Percentiles rank a stretch among this genome's conserved stretches.
Conservation (phyloP, 2,797 vertebrate genomes). For the Myotis vivesi region DNA sequence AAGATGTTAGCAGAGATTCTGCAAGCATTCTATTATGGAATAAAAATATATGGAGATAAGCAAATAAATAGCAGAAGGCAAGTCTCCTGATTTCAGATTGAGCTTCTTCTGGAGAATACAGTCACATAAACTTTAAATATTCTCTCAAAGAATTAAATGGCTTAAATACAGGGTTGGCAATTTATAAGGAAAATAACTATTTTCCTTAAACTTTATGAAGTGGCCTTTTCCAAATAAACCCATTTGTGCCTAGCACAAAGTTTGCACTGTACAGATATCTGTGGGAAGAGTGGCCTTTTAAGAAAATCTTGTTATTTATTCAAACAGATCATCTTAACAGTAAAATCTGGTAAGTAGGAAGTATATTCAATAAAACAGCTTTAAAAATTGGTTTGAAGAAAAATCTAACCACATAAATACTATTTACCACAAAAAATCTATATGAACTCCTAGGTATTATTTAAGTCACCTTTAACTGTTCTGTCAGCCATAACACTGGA, state of each 20-base stretch:
- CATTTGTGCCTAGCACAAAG: neutral
- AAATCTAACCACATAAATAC: neutral
- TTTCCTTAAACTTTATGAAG: neutral
- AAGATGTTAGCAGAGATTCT: neutral
- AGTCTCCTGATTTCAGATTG: neutral
- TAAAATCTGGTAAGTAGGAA: neutral
- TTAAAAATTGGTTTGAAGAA: neutral
- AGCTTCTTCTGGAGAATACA: neutral
- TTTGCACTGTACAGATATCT: neutral
- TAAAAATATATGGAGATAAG: neutral
- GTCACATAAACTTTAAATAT: neutral
- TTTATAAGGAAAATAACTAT: conserved; percentile 6
- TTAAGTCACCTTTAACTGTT: neutral
- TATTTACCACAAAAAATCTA: neutral
- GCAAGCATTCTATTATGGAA: neutral
- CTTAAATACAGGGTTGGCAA: neutral
- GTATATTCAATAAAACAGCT: neutral
- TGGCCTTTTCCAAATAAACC: neutral
- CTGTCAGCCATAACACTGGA: neutral
- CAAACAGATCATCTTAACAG: neutral
- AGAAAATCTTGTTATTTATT: neutral
- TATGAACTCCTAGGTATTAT: neutral
- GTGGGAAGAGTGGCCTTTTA: neutral
- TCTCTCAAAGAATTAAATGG: neutral
- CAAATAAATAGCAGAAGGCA: neutral